Base-by-base conservation (phyloP, 2,797 vertebrate species). In the Pagetopsis macropterus region DNA sequence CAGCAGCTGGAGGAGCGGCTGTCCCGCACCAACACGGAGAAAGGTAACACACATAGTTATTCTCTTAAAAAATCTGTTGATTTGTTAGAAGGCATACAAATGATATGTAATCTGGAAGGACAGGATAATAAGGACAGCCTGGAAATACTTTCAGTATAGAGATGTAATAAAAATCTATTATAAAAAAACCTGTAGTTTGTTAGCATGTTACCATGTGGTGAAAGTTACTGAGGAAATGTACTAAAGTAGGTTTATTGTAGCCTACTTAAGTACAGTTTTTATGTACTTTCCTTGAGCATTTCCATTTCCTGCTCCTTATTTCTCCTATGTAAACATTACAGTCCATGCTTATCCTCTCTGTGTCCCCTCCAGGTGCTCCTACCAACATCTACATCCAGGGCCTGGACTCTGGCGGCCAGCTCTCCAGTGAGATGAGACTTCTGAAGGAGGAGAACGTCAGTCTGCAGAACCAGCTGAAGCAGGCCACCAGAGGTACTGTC, bases 1-100 rank as follows among this genome's bases (percentile, higher is more conserved):
- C 93, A 95, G 76, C 96, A 98, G 90, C 93, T 98, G 19, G 95
- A 97, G 64, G 89, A 90, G 33, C 89, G 91, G 21, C 92, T 99
- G 72, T 89, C 91, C 21, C 85, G 87, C 3, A 72, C 89, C 0
- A 0, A 81, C 64, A 81, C 85, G 0, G 93, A 91, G 15, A 92
- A 79, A 0, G 95, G 97, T 97, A 90, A 58, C 41, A 17, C 54
- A 40, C 57, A 49, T 16, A 56, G 21, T 27, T 16, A 27, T 45
- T 6, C 4, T n/a, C 6, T 27, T 2, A 45, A 33, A 15, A 0
- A 15, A 19, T 8, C 31, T 63, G 11, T 62, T 63, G 1, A 49
- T 49, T 37, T 33, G 44, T 48, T 5, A 14, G 16, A 58, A 41
- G 7, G n/a, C 4, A 19, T 0, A 63, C 23, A 40, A 19, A 21